Base-by-base conservation (phyloP, 2,888 invertebrate genomes). In the Bembecia ichneumoniformis region DNA sequence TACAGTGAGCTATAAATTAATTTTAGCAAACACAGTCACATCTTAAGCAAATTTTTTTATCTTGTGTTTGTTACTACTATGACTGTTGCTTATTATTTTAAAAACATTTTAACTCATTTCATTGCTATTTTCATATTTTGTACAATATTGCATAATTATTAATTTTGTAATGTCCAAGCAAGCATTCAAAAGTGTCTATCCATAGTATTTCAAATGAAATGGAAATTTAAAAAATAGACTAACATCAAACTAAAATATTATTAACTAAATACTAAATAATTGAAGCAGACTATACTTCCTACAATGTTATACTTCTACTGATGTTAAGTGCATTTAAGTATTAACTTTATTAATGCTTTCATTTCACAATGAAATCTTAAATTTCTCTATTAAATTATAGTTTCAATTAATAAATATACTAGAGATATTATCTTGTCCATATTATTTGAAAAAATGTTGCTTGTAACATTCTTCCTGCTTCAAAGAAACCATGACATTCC, bases 1-100 rank as follows among this genome's bases (percentile, higher is more conserved):
- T 63, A 62, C 60, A 62, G 58, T 58, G 46, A 51, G 56, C 60
- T 56, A 54, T 16, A 17, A 53, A 13, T 55, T 50, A 52, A 52
- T 46, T 20, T 52, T 57, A 56, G 50, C 51, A 52, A 52, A 50
- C 35, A 50, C 35, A 50, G 53, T 20, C 4, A 4, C 20, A 9
- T 7, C 7, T 28, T 28, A 7, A 9, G 9, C 28, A 28, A 28
- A 7, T 7, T 28, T 28, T 9, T 28, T 28, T 28, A 4, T 28
- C 4, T 4, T 1, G 5, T 28, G 28, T 28, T 28, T 28, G 28
- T 28, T 9, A 28, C 7, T 28, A 28, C 7, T 28, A 28, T 7
- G 0, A 28, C 20, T 28, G 7, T 28, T 28, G 20, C 7, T 28
- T 28, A 28, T 28, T 28, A 20, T 20, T 20, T 20, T 20, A 5